Base-by-base conservation (phyloP, 2,888 invertebrate species). In the Hemithea aestivaria region DNA sequence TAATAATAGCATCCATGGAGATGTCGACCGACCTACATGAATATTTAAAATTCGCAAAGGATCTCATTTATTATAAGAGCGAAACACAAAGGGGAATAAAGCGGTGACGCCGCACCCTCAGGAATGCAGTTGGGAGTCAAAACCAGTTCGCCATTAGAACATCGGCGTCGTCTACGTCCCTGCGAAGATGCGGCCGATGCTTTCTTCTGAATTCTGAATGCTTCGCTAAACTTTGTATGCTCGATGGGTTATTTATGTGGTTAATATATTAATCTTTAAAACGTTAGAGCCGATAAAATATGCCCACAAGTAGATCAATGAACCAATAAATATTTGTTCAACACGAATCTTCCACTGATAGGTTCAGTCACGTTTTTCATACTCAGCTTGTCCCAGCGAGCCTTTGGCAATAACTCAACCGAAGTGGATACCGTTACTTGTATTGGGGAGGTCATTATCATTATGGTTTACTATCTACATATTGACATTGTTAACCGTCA, bases 401-500 rank as follows among this genome's bases (percentile, higher is more conserved):
- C 53, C 48, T 66, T 61, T 53, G 50, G 50, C 58, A 51, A 58
- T 57, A 62, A 60, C 58, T 65, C 61, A 65, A 62, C 55, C 62
- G 58, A 62, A 59, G 62, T 16, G 2, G 16, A 5, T 71, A 72
- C 75, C 69, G 74, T 77, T 77, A 46, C 45, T 45, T 52, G 51
- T 53, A 48, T 52, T 54, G 51, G 48, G 51, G 61, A 63, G 58
- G 66, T 60, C 56, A 71, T 69, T 66, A 67, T 60, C 64, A 63
- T 66, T 61, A 61, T 56, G 56, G 48, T 55, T 56, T 51, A 51
- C 50, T 63, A 58, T 66, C 59, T 58, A 51, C 22, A 43, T 66
- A 65, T 68, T 67, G 66, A 66, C 64, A 62, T 66, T 62, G 61
- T 56, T 60, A 58, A 63, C 53, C 53, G 51, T 62, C 58, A 53